These are phyloP conservation scores for Pocota personata DNA, from an alignment of 2,888 invertebrate genomes.

Conservation along the genomic window DNA sequence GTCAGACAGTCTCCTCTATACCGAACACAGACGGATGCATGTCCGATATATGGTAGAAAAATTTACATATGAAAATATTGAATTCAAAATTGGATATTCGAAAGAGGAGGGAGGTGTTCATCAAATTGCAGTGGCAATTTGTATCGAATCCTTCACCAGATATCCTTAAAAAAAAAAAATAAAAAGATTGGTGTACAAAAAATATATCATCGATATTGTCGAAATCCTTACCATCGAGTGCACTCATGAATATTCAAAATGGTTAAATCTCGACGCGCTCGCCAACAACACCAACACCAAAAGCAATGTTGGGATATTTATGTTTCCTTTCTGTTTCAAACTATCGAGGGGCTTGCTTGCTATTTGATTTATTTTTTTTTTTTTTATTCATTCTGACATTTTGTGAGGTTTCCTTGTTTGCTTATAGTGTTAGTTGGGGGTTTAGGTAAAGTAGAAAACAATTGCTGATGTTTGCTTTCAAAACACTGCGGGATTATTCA, in stretches of 20 bases:
- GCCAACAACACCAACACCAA: slow-evolving; percentile 52
- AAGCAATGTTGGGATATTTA: slow-evolving; percentile 55
- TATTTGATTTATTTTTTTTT: slow-evolving; percentile 54
- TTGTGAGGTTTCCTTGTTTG: slow-evolving; percentile 23
- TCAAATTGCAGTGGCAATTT: slow-evolving; percentile 66
- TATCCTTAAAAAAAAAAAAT: neutral
- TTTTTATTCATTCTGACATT: neutral
- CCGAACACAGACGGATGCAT: slow-evolving; percentile 38
- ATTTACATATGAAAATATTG: slow-evolving; percentile 71
- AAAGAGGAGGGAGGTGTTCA: slow-evolving; percentile 4
- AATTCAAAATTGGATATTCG: slow-evolving; percentile 52
- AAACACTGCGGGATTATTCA: neutral
- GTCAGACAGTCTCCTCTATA: neutral
- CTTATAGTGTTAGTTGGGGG: slow-evolving; percentile 25
- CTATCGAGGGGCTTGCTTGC: slow-evolving; percentile 9
- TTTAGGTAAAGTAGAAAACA: slow-evolving; percentile 36
- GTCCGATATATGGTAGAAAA: slow-evolving; percentile 44
- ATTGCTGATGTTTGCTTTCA: slow-evolving; percentile 14
- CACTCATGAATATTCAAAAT: slow-evolving; percentile 73
- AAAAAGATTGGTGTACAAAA: neutral
- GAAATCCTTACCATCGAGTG: slow-evolving; percentile 66
- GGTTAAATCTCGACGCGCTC: slow-evolving; percentile 65
- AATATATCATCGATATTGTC: slow-evolving; percentile 63
- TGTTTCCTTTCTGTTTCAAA: slow-evolving; percentile 51
- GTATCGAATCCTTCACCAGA: slow-evolving; percentile 37